Conservation (phyloP, 2,888 invertebrate species). For the Ditula angustiorana region DNA sequence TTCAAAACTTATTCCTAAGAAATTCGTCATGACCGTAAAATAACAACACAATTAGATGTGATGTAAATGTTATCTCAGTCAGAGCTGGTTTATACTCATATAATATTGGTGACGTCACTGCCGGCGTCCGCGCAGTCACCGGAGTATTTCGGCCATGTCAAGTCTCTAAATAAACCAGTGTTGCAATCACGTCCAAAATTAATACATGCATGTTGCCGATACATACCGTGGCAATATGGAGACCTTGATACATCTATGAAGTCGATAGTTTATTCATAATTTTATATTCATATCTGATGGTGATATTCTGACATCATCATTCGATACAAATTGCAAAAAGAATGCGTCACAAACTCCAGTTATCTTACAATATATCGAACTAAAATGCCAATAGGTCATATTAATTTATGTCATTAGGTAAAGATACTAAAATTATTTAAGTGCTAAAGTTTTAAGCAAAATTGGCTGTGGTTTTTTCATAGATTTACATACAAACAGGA, state of each 20-base stretch:
- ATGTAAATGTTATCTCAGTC: slow-evolving; percentile 10
- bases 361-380: too few relatives aligned
- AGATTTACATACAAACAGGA: too few relatives aligned
- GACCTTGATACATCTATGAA: slow-evolving; percentile 3
- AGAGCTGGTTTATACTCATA: slow-evolving; percentile 3
- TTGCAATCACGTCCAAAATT: slow-evolving; percentile 32
- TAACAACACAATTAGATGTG: slow-evolving; percentile 1
- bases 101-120: slow-evolving; percentile 5
- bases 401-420: too few relatives aligned
- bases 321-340: too few relatives aligned
- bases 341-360: too few relatives aligned
- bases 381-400: too few relatives aligned
- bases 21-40: neutral
- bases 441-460: too few relatives aligned
- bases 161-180: slow-evolving; percentile 34
- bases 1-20: neutral
- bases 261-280: neutral
- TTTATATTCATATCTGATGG: neutral
- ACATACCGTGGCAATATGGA: slow-evolving; percentile 7
- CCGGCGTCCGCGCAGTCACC: slow-evolving; percentile 16
- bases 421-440: too few relatives aligned
- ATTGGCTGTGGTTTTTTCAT: too few relatives aligned
- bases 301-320: too few relatives aligned
- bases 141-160: slow-evolving; percentile 35
- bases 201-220: slow-evolving; percentile 30